Conservation (phyloP, 2,113 vertebrate genomes). For the Microtus pennsylvanicus region DNA sequence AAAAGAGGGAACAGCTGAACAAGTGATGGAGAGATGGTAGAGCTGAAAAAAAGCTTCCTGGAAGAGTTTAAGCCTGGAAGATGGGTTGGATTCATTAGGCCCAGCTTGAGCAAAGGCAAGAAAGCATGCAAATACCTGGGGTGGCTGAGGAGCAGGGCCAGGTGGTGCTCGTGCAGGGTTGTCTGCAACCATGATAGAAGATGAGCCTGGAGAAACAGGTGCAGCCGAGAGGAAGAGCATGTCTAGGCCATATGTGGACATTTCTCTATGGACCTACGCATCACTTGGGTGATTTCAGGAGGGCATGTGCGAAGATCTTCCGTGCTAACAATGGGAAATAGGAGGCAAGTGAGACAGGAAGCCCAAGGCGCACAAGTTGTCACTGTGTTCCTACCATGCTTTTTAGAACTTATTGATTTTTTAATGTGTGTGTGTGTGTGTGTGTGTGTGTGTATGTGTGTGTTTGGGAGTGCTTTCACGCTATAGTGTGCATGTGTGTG, state of each 20-base stretch:
- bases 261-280: background rate
- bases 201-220: background rate
- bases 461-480: no score
- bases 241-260: background rate
- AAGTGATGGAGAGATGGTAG: background rate
- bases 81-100: background rate
- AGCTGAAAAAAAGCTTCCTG: background rate
- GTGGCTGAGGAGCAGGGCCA: background rate
- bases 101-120: constrained; percentile 55
- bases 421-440: no score
- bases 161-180: background rate
- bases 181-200: background rate
- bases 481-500: no score
- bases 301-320: background rate
- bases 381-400: background rate
- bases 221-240: background rate
- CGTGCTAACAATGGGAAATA: background rate
- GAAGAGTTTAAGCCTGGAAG: constrained; percentile 25
- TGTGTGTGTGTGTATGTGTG: no score
- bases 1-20: background rate
- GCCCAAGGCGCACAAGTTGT: background rate
- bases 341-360: background rate
- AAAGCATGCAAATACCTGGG: background rate
- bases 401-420: no score
- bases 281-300: background rate